Evolutionary conservation across 2,888 invertebrate species (phyloP), one percentile per base, ranked within the genome.

Genomic region (Oscheius sp.): DNA sequence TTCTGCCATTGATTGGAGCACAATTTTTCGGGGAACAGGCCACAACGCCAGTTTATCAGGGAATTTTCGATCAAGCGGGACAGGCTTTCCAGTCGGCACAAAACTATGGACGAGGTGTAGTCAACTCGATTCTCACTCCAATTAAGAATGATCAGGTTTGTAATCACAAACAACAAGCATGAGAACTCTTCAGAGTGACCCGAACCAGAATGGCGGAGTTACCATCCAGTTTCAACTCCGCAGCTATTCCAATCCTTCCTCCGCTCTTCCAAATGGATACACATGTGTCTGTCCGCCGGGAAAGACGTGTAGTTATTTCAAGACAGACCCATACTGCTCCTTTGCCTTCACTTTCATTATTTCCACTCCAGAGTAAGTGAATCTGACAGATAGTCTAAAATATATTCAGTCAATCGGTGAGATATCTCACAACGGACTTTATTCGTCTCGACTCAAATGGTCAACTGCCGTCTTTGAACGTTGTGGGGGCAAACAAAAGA

Each of bases 151-250:
- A 53, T 35, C 33, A 29, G 3, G 66, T 66, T 2, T 9, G 66
- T 21, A 32, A 2, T 5, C 10, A 3, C n/a, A 35, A 21, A 21
- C 21, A 21, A 21, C 21, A 21, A 21, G 21, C 21, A 21, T 21
- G 21, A 21, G 21, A 21, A 21, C 21, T 33, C 9, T 66, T 29
- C 35, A 68, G 68, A 68, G n/a, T 37, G 55, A 35, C 21, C 21
- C 21, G 2, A 11, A 37, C 11, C 50, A 21, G 29, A 48, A 63
- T 47, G 63, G 63, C 21, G 63, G 47, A 47, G 82, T 82, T 13
- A 79, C 77, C 2, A 79, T 82, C 55, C 80, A 80, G 63, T 80
- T 82, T 73, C 82, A 82, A 78, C 75, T 82, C 5, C 77, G 78
- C 33, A 78, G 79, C 32, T 82, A 79, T 33, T 73, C 77, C 9